These are phyloP conservation scores for Allophyes oxyacanthae DNA, from an alignment of 2,888 invertebrate species.

Conservation along the genomic window DNA sequence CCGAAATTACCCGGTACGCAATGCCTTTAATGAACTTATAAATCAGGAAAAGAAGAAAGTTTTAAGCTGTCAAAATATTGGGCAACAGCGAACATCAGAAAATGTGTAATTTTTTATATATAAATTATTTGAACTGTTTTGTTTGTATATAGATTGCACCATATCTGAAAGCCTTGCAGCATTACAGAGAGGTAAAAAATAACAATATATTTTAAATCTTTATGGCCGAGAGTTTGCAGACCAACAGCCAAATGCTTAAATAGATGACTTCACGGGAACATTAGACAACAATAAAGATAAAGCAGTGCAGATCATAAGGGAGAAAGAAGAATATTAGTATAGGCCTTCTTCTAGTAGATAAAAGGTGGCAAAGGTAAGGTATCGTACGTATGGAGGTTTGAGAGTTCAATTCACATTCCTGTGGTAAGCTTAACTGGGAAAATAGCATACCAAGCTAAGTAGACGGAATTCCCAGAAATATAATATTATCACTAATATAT, in stretches of 20 bases:
- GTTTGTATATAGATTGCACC: slow-evolving; percentile 34
- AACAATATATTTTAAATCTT: neutral
- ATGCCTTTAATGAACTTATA: neutral
- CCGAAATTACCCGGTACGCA: neutral
- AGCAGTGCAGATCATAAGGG: neutral
- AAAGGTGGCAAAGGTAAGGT: neutral
- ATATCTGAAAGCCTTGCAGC: slow-evolving; percentile 14
- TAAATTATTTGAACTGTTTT: neutral
- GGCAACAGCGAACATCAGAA: neutral
- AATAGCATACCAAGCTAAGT: too few relatives aligned
- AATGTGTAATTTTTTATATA: neutral
- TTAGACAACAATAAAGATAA: neutral
- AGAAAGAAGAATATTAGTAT: neutral
- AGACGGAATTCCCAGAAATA: too few relatives aligned
- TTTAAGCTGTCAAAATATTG: neutral
- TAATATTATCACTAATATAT: too few relatives aligned
- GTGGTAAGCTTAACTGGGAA: too few relatives aligned
- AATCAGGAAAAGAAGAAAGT: neutral
- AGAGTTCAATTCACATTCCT: too few relatives aligned
- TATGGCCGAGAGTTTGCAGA: slow-evolving; percentile 10
- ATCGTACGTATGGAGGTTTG: too few relatives aligned
- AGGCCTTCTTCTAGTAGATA: neutral
- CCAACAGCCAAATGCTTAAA: slow-evolving; percentile 3
- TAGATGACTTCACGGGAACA: neutral
- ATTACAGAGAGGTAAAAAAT: slow-evolving; percentile 29